Percentiles rank a stretch among this genome's conserved stretches.
phyloP scores from a whole-genome alignment of 2,113 vertebrate genomes.

The Callipepla californica region DNA sequence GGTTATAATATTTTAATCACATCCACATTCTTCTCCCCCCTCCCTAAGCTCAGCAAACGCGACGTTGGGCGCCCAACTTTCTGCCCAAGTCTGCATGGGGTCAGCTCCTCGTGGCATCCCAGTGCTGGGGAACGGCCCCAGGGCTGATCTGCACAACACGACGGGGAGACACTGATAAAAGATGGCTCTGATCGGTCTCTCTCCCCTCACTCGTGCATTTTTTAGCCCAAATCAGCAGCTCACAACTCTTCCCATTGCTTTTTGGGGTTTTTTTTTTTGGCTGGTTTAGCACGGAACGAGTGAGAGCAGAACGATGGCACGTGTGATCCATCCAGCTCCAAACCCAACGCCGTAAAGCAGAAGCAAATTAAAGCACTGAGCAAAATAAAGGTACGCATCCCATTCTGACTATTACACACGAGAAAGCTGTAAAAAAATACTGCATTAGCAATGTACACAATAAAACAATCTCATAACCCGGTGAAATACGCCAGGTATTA shows the following conservation, averaged over 20 bases:
- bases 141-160: constrained; percentile 53
- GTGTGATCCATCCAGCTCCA: neutral
- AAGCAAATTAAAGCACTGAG: constrained; percentile 48
- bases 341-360: neutral
- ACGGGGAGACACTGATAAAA: constrained; percentile 55
- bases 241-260: neutral
- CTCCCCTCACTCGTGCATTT: neutral
- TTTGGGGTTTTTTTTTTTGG: neutral
- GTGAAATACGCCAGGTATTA: constrained; percentile 80
- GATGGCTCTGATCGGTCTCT: constrained; percentile 20
- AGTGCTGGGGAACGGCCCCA: neutral
- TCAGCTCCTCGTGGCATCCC: neutral
- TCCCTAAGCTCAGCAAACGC: constrained; percentile 39
- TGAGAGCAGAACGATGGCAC: neutral
- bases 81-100: neutral
- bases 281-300: neutral
- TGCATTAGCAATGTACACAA: constrained; percentile 74
- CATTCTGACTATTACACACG: constrained; percentile 50
- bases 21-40: constrained; percentile 18
- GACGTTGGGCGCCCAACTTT: neutral
- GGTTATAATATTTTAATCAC: constrained; percentile 87
- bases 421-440: constrained; percentile 79
- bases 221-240: constrained; percentile 45
- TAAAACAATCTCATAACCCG: constrained; percentile 81
- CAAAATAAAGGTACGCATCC: constrained; percentile 65